Conservation (phyloP, 2,797 vertebrate species). For the Odontamblyopus lacepedii region DNA sequence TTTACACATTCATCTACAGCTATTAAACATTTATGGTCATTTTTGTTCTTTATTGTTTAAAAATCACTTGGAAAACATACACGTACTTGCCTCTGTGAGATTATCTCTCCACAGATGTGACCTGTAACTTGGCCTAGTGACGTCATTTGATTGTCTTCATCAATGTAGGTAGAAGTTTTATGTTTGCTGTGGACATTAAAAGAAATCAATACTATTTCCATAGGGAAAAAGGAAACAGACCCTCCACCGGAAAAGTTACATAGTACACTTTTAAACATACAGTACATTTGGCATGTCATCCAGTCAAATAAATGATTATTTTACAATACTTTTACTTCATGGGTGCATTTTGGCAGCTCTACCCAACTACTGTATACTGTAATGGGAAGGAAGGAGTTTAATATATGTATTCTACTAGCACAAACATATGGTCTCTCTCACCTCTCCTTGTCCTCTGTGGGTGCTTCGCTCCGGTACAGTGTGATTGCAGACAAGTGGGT, state of each 20-base stretch:
- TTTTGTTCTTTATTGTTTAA: neutral
- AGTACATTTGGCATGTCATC: neutral
- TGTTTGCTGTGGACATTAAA: no score
- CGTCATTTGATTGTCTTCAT: no score
- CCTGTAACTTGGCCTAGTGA: no score
- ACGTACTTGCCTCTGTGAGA: no score
- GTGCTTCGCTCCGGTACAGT: constrained; percentile 1
- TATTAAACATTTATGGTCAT: neutral
- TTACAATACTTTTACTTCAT: neutral
- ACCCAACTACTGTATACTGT: neutral
- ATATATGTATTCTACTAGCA: neutral
- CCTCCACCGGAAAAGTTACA: no score
- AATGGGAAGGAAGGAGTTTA: neutral
- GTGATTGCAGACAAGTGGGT: constrained; percentile 40
- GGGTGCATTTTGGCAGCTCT: neutral
- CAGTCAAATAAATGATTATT: neutral
- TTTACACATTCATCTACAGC: no score
- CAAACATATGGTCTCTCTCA: constrained; percentile 9
- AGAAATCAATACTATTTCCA: no score
- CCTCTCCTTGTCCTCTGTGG: constrained; percentile 22
- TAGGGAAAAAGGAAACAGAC: no score
- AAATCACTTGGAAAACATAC: no score
- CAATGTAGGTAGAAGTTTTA: no score
- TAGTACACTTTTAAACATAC: no score
- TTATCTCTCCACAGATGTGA: no score